phyloP scores from a whole-genome alignment of 1,140 invertebrate genomes.

The Samia ricini region DNA sequence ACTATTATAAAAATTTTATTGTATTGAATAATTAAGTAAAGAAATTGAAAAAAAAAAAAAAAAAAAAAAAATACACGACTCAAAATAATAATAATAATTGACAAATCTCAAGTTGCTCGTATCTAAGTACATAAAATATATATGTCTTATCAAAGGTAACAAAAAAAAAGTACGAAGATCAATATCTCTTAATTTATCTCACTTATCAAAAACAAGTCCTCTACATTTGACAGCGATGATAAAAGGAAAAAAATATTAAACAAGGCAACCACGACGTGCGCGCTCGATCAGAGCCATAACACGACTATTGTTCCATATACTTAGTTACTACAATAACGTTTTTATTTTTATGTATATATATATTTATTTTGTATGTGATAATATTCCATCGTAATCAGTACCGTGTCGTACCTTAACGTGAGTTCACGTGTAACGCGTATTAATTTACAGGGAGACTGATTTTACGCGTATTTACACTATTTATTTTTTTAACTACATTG shows the following conservation, averaged over 20 bases:
- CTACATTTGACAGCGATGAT: neutral
- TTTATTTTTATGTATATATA: slow-evolving; percentile 7
- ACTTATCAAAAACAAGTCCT: neutral
- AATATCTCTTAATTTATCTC: neutral
- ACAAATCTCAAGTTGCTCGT: too few species aligned
- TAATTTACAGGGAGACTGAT: neutral
- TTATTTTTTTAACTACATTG: too few species aligned
- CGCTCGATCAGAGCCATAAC: neutral
- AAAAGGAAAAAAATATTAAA: neutral
- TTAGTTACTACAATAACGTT: neutral
- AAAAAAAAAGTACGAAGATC: neutral
- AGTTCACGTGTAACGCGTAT: neutral
- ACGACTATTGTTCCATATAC: neutral
- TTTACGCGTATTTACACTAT: neutral
- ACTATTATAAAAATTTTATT: too few species aligned
- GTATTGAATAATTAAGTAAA: too few species aligned
- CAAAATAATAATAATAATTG: too few species aligned
- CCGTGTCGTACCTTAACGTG: slow-evolving; percentile 1
- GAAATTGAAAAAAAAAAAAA: too few species aligned
- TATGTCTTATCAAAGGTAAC: neutral
- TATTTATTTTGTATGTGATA: slow-evolving; percentile 12
- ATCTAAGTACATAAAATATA: too few species aligned
- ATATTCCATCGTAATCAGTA: slow-evolving; percentile 9
- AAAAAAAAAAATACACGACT: too few species aligned
- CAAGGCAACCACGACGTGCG: neutral